phyloP scores from a whole-genome alignment of 1,140 invertebrate species.

The Penaeus vannamei region DNA sequence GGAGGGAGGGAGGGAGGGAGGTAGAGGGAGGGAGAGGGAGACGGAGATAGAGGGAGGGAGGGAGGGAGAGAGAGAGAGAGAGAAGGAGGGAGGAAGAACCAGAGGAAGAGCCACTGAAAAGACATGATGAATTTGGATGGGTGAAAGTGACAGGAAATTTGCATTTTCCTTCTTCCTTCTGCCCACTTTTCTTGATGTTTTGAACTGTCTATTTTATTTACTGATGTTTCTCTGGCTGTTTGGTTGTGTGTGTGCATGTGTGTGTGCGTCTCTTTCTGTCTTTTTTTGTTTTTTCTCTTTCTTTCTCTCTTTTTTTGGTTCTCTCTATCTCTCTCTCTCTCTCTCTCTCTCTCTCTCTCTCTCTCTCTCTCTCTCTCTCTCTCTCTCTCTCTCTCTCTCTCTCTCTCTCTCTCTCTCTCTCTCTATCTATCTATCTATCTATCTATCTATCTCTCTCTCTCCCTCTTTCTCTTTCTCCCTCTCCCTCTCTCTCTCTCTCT shows the following conservation, averaged over 20 bases:
- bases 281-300: background rate
- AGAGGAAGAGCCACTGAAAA: no score
- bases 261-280: background rate
- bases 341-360: constrained; percentile 21
- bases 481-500: background rate
- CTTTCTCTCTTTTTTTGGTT: background rate
- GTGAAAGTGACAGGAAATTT: no score
- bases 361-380: background rate
- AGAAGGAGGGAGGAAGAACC: background rate
- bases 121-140: no score
- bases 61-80: background rate
- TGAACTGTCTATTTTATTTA: no score
- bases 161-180: no score
- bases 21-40: background rate
- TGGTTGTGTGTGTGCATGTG: no score
- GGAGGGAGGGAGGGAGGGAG: background rate
- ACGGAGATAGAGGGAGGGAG: background rate
- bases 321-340: background rate
- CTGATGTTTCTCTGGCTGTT: no score
- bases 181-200: no score
- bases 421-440: no score
- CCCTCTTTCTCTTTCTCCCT: no score
- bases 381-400: background rate
- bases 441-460: no score
- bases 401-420: background rate